Percentiles rank a stretch among this genome's conserved stretches.
phyloP scores from a whole-genome alignment of 2,888 invertebrate genomes.

The Drosophila trichaetosa region DNA sequence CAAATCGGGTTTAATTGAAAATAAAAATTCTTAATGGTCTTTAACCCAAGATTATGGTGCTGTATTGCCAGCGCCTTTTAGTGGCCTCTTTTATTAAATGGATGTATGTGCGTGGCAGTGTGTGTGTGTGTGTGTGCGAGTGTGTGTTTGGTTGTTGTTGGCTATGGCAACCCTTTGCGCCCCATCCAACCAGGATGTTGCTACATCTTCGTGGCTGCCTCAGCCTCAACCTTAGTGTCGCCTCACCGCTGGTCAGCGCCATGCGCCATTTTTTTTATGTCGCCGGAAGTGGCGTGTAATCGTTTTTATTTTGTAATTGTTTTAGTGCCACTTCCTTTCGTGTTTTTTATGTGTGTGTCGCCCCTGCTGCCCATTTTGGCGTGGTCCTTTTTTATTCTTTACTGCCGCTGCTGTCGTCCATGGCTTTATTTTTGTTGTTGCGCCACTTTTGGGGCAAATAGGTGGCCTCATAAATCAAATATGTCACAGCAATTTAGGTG shows the following conservation, averaged over 20 bases:
- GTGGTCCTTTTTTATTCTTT: constrained; percentile 50
- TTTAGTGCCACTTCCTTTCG: constrained; percentile 81
- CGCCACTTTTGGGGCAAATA: constrained; percentile 78
- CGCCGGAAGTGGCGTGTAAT: constrained; percentile 80
- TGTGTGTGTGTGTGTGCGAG: constrained; percentile 13
- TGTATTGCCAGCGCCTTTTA: constrained; percentile 75
- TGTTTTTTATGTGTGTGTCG: constrained; percentile 74
- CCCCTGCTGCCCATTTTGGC: constrained; percentile 45
- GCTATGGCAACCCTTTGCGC: constrained; percentile 44
- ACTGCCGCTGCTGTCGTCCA: constrained; percentile 33
- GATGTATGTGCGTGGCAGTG: constrained; percentile 26
- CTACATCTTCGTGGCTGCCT: constrained; percentile 22
- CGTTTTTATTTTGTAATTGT: constrained; percentile 81
- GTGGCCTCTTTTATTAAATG: constrained; percentile 73
- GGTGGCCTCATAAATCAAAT: constrained; percentile 82
- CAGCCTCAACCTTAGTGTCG: neutral
- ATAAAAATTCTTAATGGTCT: constrained; percentile 83
- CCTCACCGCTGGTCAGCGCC: constrained; percentile 51
- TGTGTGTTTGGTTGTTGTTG: constrained; percentile 13
- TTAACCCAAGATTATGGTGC: constrained; percentile 81
- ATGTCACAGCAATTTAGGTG: constrained; percentile 82
- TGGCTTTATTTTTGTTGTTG: constrained; percentile 53
- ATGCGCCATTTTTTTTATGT: constrained; percentile 76
- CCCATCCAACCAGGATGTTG: constrained; percentile 29
- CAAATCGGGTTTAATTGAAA: constrained; percentile 82